These are phyloP conservation scores for Scaptomyza caliginosa DNA, from an alignment of 2,888 invertebrate genomes.

Conservation along the genomic window DNA sequence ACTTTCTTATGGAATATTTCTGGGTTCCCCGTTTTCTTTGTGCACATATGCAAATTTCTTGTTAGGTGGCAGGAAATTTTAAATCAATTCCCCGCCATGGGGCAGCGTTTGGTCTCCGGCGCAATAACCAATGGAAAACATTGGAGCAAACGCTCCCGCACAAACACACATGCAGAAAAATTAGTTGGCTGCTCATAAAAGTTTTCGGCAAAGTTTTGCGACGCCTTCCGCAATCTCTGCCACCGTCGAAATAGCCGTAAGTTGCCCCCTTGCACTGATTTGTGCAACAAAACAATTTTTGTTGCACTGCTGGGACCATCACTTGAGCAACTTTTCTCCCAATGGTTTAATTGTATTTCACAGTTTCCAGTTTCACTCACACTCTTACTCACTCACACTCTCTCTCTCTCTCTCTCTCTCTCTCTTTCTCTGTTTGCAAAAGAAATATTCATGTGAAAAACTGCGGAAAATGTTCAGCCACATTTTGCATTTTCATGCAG, in stretches of 20 bases:
- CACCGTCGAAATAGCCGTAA: conserved; percentile 24
- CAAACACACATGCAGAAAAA: conserved; percentile 30
- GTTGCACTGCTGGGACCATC: conserved; percentile 39
- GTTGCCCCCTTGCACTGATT: conserved; percentile 39
- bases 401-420: no score
- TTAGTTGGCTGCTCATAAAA: conserved; percentile 73
- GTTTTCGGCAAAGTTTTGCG: conserved; percentile 57
- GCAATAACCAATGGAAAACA: conserved; percentile 47
- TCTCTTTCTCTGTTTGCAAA: not conserved
- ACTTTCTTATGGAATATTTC: not conserved
- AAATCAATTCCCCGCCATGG: conserved; percentile 52
- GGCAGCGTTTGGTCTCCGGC: conserved; percentile 31
- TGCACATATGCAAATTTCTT: conserved; percentile 43
- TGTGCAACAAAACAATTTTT: conserved; percentile 53
- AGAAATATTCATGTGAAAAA: conserved; percentile 7
- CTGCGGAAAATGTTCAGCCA: conserved; percentile 1
- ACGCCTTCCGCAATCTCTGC: conserved; percentile 16
- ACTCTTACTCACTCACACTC: no score
- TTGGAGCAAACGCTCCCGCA: conserved; percentile 39
- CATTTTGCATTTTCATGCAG: conserved; percentile 53
- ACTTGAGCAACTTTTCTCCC: conserved; percentile 59
- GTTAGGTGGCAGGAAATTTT: conserved; percentile 23
- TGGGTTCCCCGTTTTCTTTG: not conserved
- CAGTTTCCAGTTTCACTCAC: conserved; percentile 36
- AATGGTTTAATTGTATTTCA: conserved; percentile 73